Base-by-base conservation (phyloP, 1,140 invertebrate species). In the Nasonia longicornis region DNA sequence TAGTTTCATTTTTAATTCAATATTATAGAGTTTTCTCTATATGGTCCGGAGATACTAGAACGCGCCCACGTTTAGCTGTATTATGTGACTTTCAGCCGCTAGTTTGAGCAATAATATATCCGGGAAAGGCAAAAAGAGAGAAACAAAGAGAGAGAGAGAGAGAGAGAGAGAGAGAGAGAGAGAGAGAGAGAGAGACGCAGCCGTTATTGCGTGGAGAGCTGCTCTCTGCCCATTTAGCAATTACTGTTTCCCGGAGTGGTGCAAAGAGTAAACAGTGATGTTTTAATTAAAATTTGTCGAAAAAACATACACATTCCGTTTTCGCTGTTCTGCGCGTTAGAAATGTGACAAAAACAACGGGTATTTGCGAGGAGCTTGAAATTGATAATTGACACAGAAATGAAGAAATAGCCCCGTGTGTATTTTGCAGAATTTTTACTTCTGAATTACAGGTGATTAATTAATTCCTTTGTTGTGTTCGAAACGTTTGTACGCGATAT, bases 271-370 rank as follows among this genome's bases (percentile, higher is more conserved):
- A 7, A n/a, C 52, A 20, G 20, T n/a, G 52, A 58, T 58, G 52
- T n/a, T 58, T 58, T 58, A 58, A 58, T 58, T 58, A 58, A 58
- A 58, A 58, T 58, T 58, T 58, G 52, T n/a, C 52, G 16, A n/a
- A 58, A 58, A 58, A 58, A 58, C 1, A 26, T 2, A 52, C 16
- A 4, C 16, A 7, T 58, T 58, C 16, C 16, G 16, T 58, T 58
- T 58, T 7, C 20, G 16, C 14, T 58, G 1, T 20, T n/a, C 3
- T 58, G 20, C 6, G 38, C 20, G 38, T 42, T 42, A 42, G 38
- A 42, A n/a, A 58, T 6, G 20, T 7, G n/a, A 26, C 6, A n/a
- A 20, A 58, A 58, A 3, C 16, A 58, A 58, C 52, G 16, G 1
- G 52, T 3, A 3, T 58, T 52, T 14, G 3, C 12, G 14, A 20